phyloP scores from a whole-genome alignment of 2,888 invertebrate species.

The Dryomyza anilis region DNA sequence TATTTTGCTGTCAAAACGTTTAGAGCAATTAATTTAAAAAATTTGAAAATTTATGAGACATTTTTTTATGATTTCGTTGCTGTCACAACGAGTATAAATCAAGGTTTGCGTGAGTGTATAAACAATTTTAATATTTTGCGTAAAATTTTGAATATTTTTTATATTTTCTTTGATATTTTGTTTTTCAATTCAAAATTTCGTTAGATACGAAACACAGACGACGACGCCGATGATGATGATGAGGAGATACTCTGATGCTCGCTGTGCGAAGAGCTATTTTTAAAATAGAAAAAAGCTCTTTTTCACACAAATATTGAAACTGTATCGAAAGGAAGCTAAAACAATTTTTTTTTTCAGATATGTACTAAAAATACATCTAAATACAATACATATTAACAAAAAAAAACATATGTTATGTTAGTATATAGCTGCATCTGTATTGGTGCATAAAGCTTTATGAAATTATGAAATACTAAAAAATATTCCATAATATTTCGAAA shows the following conservation, averaged over 20 bases:
- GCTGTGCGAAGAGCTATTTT: slow-evolving; percentile 42
- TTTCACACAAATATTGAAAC: slow-evolving; percentile 33
- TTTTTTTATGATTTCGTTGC: too few species aligned
- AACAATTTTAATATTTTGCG: background rate
- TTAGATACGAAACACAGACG: too few species aligned
- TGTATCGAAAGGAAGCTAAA: slow-evolving; percentile 31
- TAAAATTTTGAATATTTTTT: background rate
- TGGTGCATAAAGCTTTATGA: slow-evolving; percentile 21
- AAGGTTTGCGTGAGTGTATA: background rate
- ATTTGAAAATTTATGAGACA: too few species aligned
- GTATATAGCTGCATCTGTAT: too few species aligned
- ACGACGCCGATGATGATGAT: too few species aligned
- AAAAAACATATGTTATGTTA: too few species aligned
- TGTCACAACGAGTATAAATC: slow-evolving; percentile 1
- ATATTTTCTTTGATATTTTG: background rate
- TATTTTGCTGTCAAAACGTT: slow-evolving; percentile 1
- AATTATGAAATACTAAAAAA: slow-evolving; percentile 11
- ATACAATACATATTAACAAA: too few species aligned
- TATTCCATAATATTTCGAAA: slow-evolving; percentile 9
- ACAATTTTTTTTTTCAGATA: slow-evolving; percentile 10
- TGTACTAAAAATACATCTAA: too few species aligned
- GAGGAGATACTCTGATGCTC: too few species aligned
- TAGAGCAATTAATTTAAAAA: too few species aligned
- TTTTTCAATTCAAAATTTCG: background rate
- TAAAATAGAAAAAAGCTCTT: slow-evolving; percentile 39